phyloP scores from a whole-genome alignment of 2,113 vertebrate species.

The Alexandromys fortis region DNA sequence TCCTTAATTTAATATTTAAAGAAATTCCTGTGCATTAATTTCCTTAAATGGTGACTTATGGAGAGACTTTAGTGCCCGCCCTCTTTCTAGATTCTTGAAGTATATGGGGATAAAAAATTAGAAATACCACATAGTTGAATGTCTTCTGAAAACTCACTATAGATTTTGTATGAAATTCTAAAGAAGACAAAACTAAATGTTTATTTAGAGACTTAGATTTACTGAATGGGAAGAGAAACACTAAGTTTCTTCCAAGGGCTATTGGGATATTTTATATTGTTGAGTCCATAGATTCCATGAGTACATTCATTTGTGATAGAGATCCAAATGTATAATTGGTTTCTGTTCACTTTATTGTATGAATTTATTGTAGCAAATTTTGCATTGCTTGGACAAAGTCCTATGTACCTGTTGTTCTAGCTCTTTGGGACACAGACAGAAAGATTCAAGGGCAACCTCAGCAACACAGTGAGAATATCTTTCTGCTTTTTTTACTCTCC shows the following conservation, averaged over 20 bases:
- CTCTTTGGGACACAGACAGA: background rate
- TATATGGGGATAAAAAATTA: background rate
- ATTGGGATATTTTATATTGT: background rate
- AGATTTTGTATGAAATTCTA: constrained; percentile 14
- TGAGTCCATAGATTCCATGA: background rate
- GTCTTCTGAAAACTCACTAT: constrained; percentile 21
- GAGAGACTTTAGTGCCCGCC: background rate
- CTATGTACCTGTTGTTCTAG: background rate
- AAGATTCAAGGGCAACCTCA: background rate
- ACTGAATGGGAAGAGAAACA: background rate
- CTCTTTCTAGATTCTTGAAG: background rate
- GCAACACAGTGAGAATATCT: background rate
- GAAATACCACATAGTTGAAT: background rate
- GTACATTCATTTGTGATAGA: constrained; percentile 20
- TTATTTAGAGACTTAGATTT: background rate
- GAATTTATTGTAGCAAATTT: constrained; percentile 11
- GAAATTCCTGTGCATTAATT: constrained; percentile 8
- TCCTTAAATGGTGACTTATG: background rate
- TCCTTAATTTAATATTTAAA: constrained; percentile 22
- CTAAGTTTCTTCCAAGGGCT: background rate
- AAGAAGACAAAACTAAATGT: background rate
- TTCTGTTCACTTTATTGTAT: constrained; percentile 44
- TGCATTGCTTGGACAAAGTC: background rate
- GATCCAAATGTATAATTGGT: background rate
- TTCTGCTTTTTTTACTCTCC: background rate